Base-by-base conservation (phyloP, 2,888 invertebrate species). In the Melinaea menophilus region DNA sequence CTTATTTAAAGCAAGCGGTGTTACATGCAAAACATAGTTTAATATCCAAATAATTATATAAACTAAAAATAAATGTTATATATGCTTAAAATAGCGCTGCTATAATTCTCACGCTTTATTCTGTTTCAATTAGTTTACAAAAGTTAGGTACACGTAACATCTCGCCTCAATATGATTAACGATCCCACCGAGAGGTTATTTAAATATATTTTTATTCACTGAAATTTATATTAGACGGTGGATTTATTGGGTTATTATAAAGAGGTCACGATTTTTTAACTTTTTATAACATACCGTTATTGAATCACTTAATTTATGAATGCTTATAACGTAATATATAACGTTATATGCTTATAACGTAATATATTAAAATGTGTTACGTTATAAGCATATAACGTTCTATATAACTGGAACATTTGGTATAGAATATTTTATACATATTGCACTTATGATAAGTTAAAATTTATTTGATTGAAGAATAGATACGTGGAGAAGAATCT, bases 151-250 rank as follows among this genome's bases (percentile, higher is more conserved):
- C 12, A 22, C n/a, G 46, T n/a, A 46, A 46, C 46, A 5, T 46
- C 22, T 48, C 48, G 4, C 12, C 47, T 47, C 47, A 12, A 4
- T 13, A 48, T 48, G 48, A 48, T 48, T 13, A 46, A 46, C 46
- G 48, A 48, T 48, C n/a, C 3, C 3, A 37, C 7, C 7, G 7
- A 7, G 37, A 37, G 4, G 37, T 37, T 37, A 7, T 37, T 4
- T 47, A n/a, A 47, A 47, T 48, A 48, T 22, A 48, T 48, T 48
- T 48, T 48, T 48, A 48, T 48, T 48, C 48, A 48, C 13, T 48
- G 48, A 48, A 48, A 48, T 48, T n/a, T 48, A 46, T 46, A 46
- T 46, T 46, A 48, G 13, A 4, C 22, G 22, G 3, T 12, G n/a
- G 11, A 46, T 46, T 46, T 48, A 48, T 48, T 48, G 22, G 22